Base-by-base conservation (phyloP, 2,113 vertebrate species). In the Xiphophorus couchianus region DNA sequence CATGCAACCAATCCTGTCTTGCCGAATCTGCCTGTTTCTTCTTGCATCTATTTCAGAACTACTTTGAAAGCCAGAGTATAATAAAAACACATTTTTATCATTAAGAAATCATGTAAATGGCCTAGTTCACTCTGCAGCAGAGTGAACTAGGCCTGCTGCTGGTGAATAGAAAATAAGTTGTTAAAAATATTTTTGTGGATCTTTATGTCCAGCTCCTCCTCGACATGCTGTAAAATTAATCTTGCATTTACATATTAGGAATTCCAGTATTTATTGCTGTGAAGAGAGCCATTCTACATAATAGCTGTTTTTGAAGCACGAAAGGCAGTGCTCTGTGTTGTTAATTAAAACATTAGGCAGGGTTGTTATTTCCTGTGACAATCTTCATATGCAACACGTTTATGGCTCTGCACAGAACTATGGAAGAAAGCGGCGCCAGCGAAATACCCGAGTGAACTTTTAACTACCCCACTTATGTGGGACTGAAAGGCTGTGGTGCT, bases 161-260 rank as follows among this genome's bases (percentile, higher is more conserved):
- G 15, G 35, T 10, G 35, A 35, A 35, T 35, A 74, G 33, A 63
- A 78, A 71, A 74, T 64, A 42, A 17, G 25, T 63, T 87, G 73
- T 51, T 4, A 37, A 54, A 54, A 58, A 58, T 25, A 10, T 25
- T 58, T 22, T 58, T 22, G 51, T 58, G 14, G 12, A 13, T 60
- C 51, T 78, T 78, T 80, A 78, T 61, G 70, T 60, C 73, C 19
- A 29, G 33, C 72, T 88, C 77, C 84, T 76, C 65, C 83, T 81
- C 70, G 69, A 69, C 61, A 2, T 30, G 60, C 67, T 63, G 35
- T 71, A 76, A 63, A 73, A 79, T 27, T 30, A 67, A 69, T 66
- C 63, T 69, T 42, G n/a, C 65, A 48, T 84, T 80, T 80, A 82
- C 69, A 76, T 12, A 33, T 75, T 51, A 73, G 69, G 27, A 44